Evolutionary conservation across 2,113 vertebrate genomes (phyloP).

Genomic region (Gymnocephalus cernua): DNA sequence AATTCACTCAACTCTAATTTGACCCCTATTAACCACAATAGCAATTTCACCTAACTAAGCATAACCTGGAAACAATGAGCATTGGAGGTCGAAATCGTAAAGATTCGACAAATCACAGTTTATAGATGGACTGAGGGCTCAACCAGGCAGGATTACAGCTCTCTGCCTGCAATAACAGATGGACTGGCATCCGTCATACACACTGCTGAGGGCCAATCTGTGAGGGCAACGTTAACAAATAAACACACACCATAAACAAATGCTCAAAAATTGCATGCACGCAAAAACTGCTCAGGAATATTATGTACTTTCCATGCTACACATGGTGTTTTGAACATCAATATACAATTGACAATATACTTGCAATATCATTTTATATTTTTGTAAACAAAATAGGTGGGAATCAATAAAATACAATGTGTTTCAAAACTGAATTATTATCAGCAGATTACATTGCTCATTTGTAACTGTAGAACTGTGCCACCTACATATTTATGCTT

Average conservation of each 20-base stretch:
- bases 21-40: not conserved
- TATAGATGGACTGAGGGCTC: slow-evolving; percentile 22
- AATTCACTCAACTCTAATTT: not conserved
- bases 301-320: slow-evolving; percentile 3
- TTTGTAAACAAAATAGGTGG: not conserved
- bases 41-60: not conserved
- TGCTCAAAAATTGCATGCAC: not conserved
- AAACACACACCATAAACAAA: slow-evolving; percentile 36
- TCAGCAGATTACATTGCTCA: not conserved
- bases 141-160: slow-evolving; percentile 62
- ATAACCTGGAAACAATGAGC: not conserved
- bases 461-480: no score
- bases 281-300: not conserved
- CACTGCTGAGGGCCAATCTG: slow-evolving; percentile 62
- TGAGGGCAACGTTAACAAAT: slow-evolving; percentile 34
- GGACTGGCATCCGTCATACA: slow-evolving; percentile 65
- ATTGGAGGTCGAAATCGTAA: not conserved
- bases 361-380: not conserved
- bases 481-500: no score
- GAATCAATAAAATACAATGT: not conserved
- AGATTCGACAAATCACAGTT: slow-evolving; percentile 2
- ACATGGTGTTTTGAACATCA: not conserved
- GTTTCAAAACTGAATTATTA: not conserved
- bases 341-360: not conserved
- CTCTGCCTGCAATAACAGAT: slow-evolving; percentile 70